Evolutionary conservation across 1,140 invertebrate species (phyloP).

Genomic region (Tribolium castaneum): DNA sequence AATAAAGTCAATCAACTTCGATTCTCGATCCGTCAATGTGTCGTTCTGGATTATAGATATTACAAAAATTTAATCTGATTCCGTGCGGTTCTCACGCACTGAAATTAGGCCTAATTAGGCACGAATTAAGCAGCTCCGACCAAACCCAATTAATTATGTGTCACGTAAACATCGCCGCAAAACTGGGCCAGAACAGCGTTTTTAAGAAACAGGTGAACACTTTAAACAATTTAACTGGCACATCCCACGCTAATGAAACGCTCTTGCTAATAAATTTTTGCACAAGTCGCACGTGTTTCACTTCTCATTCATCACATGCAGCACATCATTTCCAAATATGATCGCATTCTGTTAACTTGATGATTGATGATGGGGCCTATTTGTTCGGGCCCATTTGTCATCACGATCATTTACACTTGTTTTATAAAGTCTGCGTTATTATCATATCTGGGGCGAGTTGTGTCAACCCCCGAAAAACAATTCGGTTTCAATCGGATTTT

Average conservation of each 20-base stretch:
- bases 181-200: neutral
- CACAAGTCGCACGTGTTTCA: constrained; percentile 20
- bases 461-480: neutral
- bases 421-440: constrained; percentile 24
- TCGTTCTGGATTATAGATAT: too few species aligned
- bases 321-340: constrained; percentile 29
- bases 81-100: too few species aligned
- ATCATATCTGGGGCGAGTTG: neutral
- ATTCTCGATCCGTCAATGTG: constrained; percentile 14
- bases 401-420: constrained; percentile 42
- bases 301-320: constrained; percentile 33
- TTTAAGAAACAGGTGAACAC: constrained; percentile 28
- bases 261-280: neutral
- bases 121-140: neutral
- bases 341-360: constrained; percentile 23
- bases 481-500: neutral
- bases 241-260: neutral
- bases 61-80: too few species aligned
- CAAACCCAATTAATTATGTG: constrained; percentile 4
- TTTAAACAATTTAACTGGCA: constrained; percentile 22
- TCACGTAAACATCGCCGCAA: neutral
- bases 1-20: constrained; percentile 36
- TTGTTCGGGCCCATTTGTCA: constrained; percentile 39
- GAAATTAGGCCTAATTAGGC: neutral
- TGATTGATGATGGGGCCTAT: constrained; percentile 39